phyloP scores from a whole-genome alignment of 1,140 invertebrate genomes.

The Zaprionus africanus region DNA sequence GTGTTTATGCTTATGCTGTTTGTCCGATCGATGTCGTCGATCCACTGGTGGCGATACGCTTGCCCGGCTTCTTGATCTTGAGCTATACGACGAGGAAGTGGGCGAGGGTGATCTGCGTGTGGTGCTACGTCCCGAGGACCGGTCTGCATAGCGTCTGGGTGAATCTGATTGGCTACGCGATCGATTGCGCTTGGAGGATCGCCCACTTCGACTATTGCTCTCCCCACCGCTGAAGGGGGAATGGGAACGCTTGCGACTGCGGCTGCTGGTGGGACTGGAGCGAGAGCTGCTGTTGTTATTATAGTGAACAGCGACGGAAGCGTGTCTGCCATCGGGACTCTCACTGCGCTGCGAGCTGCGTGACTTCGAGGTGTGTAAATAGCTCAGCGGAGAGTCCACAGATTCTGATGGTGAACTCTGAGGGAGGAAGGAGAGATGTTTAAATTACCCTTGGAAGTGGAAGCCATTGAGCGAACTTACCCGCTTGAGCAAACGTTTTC shows the following conservation, averaged over 20 bases:
- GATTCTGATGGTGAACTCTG: constrained; percentile 52
- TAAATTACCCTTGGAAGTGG: no score
- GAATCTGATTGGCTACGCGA: constrained; percentile 72
- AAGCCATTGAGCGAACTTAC: constrained; percentile 79
- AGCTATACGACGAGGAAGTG: constrained; percentile 40
- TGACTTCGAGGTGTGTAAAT: constrained; percentile 49
- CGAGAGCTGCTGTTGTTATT: constrained; percentile 41
- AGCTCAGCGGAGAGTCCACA: constrained; percentile 72
- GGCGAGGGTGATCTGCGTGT: constrained; percentile 52
- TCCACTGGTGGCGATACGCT: constrained; percentile 36
- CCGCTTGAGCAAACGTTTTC: constrained; percentile 94
- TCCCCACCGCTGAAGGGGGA: constrained; percentile 64
- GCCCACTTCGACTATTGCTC: constrained; percentile 53
- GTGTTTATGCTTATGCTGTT: constrained; percentile 75
- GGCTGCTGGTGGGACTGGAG: constrained; percentile 40
- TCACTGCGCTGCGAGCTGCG: constrained; percentile 60
- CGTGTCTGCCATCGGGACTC: constrained; percentile 49
- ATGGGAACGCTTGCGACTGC: constrained; percentile 67
- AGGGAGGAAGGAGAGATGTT: not conserved
- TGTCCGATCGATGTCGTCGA: constrained; percentile 57
- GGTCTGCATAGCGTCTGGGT: constrained; percentile 64
- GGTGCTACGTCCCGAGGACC: constrained; percentile 26
- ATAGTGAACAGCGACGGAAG: not conserved
- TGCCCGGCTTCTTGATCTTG: constrained; percentile 36
- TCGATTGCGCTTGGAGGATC: constrained; percentile 69